Evolutionary conservation across 2,888 invertebrate genomes (phyloP).

Genomic region (Cenopis cana): DNA sequence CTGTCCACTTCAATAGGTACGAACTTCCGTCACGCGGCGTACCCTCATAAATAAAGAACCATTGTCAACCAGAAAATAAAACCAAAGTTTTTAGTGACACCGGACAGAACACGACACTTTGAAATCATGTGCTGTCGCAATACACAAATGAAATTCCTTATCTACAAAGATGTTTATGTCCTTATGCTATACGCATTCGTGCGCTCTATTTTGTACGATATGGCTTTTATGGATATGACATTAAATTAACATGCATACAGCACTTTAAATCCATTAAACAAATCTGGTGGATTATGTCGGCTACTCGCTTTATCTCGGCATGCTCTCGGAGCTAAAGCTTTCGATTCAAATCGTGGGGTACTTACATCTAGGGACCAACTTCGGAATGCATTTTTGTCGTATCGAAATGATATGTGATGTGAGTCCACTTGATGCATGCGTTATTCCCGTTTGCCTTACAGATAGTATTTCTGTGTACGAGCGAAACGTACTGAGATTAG

Average conservation of each 20-base stretch:
- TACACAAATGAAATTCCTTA: slow-evolving; percentile 29
- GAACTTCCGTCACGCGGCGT: slow-evolving; percentile 53
- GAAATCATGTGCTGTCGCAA: slow-evolving; percentile 36
- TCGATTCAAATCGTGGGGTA: slow-evolving; percentile 55
- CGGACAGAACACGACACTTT: slow-evolving; percentile 31
- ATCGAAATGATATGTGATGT: neutral
- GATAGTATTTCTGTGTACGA: neutral
- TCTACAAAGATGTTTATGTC: slow-evolving; percentile 38
- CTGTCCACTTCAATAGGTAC: slow-evolving; percentile 49
- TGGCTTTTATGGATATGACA: slow-evolving; percentile 66
- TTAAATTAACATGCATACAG: slow-evolving; percentile 72
- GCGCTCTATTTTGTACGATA: slow-evolving; percentile 36
- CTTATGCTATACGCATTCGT: slow-evolving; percentile 31
- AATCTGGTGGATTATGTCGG: slow-evolving; percentile 65
- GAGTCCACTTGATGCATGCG: neutral
- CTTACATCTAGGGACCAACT: slow-evolving; percentile 50
- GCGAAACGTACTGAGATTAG: neutral
- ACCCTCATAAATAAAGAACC: slow-evolving; percentile 47
- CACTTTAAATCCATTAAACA: slow-evolving; percentile 78
- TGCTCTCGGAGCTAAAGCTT: slow-evolving; percentile 57
- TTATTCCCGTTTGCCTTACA: neutral
- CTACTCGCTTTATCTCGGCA: slow-evolving; percentile 64
- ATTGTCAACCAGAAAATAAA: slow-evolving; percentile 47
- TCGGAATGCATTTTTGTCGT: neutral
- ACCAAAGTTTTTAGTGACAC: slow-evolving; percentile 46